Evolutionary conservation across 2,113 vertebrate genomes (phyloP).

Genomic region (Anser brachyrhynchus): DNA sequence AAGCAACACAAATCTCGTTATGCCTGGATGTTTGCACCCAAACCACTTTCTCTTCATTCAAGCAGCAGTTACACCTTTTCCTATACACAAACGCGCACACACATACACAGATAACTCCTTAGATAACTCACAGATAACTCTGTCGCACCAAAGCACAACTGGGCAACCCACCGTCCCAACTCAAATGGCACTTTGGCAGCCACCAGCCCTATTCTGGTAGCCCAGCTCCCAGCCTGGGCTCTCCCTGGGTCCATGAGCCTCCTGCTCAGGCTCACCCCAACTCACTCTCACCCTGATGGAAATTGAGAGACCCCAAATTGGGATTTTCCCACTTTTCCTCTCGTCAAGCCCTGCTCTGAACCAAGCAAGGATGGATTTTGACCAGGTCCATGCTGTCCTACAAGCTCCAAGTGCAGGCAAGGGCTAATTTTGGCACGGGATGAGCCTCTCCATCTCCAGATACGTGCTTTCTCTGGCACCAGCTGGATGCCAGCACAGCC

Average conservation of each 20-base stretch:
- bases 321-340: neutral
- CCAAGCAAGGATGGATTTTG: neutral
- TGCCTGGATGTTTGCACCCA: neutral
- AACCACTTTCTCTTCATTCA: neutral
- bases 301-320: accelerated
- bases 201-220: neutral
- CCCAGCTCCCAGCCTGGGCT: accelerated
- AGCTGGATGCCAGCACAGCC: accelerated
- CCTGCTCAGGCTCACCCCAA: neutral
- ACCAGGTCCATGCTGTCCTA: neutral
- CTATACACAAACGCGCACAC: neutral
- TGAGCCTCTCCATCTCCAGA: neutral
- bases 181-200: neutral
- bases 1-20: neutral
- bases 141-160: accelerated
- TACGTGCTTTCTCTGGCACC: neutral
- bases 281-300: accelerated
- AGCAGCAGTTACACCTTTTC: accelerated
- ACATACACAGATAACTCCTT: too few relatives aligned
- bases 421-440: neutral
- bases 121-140: neutral
- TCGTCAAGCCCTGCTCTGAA: neutral
- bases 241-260: neutral
- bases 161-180: neutral
- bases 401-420: neutral